These are phyloP conservation scores for Pterostichus niger DNA, from an alignment of 2,888 invertebrate genomes.

Conservation along the genomic window DNA sequence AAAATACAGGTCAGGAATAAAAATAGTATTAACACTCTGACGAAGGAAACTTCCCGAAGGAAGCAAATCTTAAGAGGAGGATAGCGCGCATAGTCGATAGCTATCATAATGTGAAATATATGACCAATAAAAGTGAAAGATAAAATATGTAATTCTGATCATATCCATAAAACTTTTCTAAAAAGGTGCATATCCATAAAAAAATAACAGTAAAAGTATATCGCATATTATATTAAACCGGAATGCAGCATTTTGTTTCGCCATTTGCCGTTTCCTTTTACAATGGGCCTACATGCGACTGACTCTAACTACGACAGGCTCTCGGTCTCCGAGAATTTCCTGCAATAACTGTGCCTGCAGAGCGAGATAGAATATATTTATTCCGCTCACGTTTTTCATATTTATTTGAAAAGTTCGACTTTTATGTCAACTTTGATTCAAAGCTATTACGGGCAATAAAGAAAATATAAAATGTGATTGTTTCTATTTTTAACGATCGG, in stretches of 20 bases:
- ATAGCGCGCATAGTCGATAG: slow-evolving; percentile 41
- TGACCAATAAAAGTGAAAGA: slow-evolving; percentile 63
- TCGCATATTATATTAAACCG: slow-evolving; percentile 61
- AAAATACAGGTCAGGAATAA: slow-evolving; percentile 5
- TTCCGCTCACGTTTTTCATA: slow-evolving; percentile 55
- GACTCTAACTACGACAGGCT: neutral
- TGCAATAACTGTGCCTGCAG: neutral
- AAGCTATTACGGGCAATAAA: slow-evolving; percentile 54
- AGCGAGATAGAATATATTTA: slow-evolving; percentile 52
- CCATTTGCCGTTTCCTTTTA: slow-evolving; percentile 34
- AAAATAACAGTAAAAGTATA: slow-evolving; percentile 57
- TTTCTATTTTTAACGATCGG: slow-evolving; percentile 52
- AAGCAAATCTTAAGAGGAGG: slow-evolving; percentile 21
- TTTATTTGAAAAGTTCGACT: slow-evolving; percentile 61
- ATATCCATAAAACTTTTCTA: slow-evolving; percentile 63
- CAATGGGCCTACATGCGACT: neutral
- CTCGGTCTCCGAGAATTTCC: neutral
- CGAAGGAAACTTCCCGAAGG: neutral
- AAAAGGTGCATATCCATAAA: slow-evolving; percentile 64
- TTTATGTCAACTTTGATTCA: slow-evolving; percentile 58
- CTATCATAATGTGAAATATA: slow-evolving; percentile 60
- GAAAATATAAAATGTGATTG: slow-evolving; percentile 55
- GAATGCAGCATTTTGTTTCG: slow-evolving; percentile 60
- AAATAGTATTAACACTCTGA: too few relatives aligned
- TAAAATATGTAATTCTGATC: slow-evolving; percentile 64